phyloP scores from a whole-genome alignment of 2,888 invertebrate species.

The Melipona beecheii region DNA sequence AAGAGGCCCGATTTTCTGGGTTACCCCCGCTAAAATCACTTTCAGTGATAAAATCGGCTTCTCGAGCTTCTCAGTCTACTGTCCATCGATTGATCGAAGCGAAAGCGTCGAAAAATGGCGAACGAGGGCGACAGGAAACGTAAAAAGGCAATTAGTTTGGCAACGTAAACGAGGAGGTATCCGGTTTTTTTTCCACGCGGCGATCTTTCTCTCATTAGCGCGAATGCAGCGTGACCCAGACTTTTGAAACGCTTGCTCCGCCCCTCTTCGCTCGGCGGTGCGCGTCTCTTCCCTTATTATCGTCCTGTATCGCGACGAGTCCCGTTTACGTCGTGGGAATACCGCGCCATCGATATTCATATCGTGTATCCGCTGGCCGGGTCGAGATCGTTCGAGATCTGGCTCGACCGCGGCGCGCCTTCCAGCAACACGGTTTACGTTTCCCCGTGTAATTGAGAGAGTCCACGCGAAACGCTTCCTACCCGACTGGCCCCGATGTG shows the following conservation, averaged over 20 bases:
- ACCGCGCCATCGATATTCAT: slow-evolving; percentile 41
- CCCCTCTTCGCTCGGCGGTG: too few relatives aligned
- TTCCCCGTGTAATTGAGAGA: not conserved
- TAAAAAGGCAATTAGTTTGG: slow-evolving; percentile 70
- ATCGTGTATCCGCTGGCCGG: slow-evolving; percentile 19
- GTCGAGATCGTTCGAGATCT: not conserved
- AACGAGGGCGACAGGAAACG: slow-evolving; percentile 44
- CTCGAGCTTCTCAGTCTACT: too few relatives aligned
- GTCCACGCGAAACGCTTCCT: not conserved
- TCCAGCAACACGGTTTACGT: not conserved
- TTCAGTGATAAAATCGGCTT: too few relatives aligned
- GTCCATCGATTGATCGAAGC: not conserved
- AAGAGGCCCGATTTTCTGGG: too few relatives aligned
- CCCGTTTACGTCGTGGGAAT: slow-evolving; percentile 56
- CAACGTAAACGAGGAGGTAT: slow-evolving; percentile 54
- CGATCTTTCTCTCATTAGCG: slow-evolving; percentile 62
- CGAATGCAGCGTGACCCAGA: slow-evolving; percentile 18
- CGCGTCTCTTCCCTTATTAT: not conserved
- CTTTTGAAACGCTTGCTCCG: slow-evolving; percentile 48
- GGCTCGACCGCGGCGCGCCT: not conserved
- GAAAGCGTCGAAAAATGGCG: slow-evolving; percentile 9
- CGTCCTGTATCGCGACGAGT: slow-evolving; percentile 17
- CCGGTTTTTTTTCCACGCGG: slow-evolving; percentile 47
- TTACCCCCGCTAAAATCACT: too few relatives aligned
- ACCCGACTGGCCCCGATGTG: not conserved